Conservation (phyloP, 2,888 invertebrate genomes). For the Diplazon laetatorius region DNA sequence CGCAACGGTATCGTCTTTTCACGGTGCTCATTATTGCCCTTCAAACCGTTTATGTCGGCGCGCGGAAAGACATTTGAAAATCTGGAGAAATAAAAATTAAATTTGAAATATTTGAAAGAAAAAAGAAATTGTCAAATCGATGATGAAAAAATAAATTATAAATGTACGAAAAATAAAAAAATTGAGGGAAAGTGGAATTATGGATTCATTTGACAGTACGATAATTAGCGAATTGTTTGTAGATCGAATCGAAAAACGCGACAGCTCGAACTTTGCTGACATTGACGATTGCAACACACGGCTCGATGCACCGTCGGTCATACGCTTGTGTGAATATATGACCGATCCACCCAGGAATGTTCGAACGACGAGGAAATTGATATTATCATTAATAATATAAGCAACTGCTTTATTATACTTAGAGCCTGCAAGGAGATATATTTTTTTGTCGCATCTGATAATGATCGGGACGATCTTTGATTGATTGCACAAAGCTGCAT, state of each 20-base stretch:
- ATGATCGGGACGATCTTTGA: too few relatives aligned
- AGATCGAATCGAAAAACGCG: constrained; percentile 30
- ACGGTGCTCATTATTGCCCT: constrained; percentile 27
- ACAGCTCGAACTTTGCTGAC: constrained; percentile 42
- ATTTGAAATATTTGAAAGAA: constrained; percentile 45
- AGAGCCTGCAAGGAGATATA: too few relatives aligned
- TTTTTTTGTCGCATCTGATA: too few relatives aligned
- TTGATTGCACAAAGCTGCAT: too few relatives aligned
- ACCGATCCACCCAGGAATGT: constrained; percentile 29
- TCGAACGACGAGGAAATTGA: constrained; percentile 8
- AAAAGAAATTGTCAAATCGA: background rate
- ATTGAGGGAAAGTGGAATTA: too few relatives aligned
- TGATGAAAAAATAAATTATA: too few relatives aligned
- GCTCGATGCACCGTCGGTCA: background rate
- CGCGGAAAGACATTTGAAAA: constrained; percentile 9
- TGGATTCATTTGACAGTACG: too few relatives aligned
- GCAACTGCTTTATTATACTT: background rate
- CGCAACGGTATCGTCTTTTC: constrained; percentile 60
- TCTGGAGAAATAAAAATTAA: constrained; percentile 21
- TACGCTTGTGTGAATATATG: constrained; percentile 7
- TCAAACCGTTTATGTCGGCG: background rate
- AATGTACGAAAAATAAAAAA: too few relatives aligned
- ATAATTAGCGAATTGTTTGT: constrained; percentile 14
- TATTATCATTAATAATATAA: background rate
- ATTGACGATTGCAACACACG: constrained; percentile 39